phyloP scores from a whole-genome alignment of 2,113 vertebrate species.

The Gobiocypris rarus region DNA sequence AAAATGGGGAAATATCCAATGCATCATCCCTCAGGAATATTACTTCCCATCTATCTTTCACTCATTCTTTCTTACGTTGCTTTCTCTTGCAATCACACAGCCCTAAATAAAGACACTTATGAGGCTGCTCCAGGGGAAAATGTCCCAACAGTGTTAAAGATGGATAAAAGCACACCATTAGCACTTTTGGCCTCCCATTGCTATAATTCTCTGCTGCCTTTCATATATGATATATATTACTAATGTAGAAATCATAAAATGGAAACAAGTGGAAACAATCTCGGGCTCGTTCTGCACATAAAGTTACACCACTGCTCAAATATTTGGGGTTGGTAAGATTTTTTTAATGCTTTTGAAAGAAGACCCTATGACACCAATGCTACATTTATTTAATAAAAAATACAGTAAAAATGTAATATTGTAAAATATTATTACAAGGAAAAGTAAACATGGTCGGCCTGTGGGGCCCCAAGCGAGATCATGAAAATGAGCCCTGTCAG shows the following conservation, averaged over 20 bases:
- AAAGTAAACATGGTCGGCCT: slow-evolving; percentile 9
- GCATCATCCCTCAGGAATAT: slow-evolving; percentile 52
- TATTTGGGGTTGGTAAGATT: neutral
- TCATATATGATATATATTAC: neutral
- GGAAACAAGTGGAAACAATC: neutral
- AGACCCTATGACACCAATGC: too few species aligned
- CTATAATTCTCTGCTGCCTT: neutral
- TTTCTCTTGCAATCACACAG: slow-evolving; percentile 14
- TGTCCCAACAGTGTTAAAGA: neutral
- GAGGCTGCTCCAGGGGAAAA: neutral
- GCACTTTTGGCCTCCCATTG: slow-evolving; percentile 1
- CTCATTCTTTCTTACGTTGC: slow-evolving; percentile 27
- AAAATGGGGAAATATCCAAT: slow-evolving; percentile 61
- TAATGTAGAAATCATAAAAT: neutral
- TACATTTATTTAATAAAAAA: too few species aligned
- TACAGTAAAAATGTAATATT: too few species aligned
- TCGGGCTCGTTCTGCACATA: neutral
- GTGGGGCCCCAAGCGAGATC: neutral
- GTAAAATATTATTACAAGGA: too few species aligned
- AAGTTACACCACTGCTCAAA: neutral
- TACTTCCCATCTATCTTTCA: too few species aligned
- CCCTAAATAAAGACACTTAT: neutral
- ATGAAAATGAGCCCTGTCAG: neutral
- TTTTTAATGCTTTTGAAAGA: neutral
- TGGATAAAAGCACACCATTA: neutral